phyloP scores from a whole-genome alignment of 2,797 vertebrate genomes.

The Falco cherrug region DNA sequence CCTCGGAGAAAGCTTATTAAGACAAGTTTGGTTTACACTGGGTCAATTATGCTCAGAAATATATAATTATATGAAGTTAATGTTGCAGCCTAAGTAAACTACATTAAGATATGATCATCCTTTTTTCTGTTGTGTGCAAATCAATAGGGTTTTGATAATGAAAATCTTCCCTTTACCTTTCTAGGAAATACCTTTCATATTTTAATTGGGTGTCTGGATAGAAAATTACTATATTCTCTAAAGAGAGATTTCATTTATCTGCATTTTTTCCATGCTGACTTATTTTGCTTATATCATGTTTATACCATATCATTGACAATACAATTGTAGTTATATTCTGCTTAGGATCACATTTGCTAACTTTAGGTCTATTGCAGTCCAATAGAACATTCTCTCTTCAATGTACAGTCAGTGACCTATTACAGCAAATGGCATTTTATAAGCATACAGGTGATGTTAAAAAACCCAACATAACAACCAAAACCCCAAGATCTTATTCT shows the following conservation, averaged over 20 bases:
- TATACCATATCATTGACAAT: neutral
- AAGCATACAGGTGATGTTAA: neutral
- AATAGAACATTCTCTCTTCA: neutral
- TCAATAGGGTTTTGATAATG: neutral
- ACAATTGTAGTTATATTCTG: neutral
- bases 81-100: neutral
- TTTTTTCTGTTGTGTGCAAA: neutral
- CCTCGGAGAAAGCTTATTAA: neutral
- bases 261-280: neutral
- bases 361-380: neutral
- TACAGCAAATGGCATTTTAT: neutral
- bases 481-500: neutral
- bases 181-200: neutral
- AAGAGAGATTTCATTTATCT: neutral
- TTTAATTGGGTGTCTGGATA: neutral
- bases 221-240: neutral
- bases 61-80: neutral
- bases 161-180: neutral
- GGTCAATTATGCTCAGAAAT: neutral
- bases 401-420: neutral
- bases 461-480: neutral
- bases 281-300: neutral
- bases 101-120: neutral
- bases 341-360: neutral
- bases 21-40: neutral